Percentiles rank a stretch among this genome's conserved stretches.
phyloP scores from a whole-genome alignment of 92 coral and sea anemone genomes.

The Montipora capitata region DNA sequence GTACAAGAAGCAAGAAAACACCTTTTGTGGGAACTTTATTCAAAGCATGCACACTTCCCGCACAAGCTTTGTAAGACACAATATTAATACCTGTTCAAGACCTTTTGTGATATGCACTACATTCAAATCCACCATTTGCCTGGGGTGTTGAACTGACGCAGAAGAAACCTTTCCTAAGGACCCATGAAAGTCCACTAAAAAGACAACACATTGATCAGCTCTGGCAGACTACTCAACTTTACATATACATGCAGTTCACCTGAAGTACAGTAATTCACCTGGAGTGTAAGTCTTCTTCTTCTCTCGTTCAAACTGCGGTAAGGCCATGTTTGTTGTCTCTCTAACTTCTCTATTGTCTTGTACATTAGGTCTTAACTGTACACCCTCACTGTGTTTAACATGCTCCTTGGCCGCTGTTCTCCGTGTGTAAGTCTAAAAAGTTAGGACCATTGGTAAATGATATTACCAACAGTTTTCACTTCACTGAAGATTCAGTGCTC shows the following conservation, averaged over 20 bases:
- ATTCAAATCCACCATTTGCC: slow-evolving; percentile 89
- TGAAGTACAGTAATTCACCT: slow-evolving; percentile 52
- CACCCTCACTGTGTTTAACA: slow-evolving; percentile 84
- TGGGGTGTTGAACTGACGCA: slow-evolving; percentile 92
- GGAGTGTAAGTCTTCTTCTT: slow-evolving; percentile 87
- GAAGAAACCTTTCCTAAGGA: slow-evolving; percentile 94
- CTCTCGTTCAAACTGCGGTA: slow-evolving; percentile 93
- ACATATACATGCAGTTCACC: no score
- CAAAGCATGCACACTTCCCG: no score
- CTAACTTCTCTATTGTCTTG: slow-evolving; percentile 46
- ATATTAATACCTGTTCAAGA: slow-evolving; percentile 78
- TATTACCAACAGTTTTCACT: no score
- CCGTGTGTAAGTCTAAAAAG: slow-evolving; percentile 82
- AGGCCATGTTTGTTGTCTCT: slow-evolving; percentile 80
- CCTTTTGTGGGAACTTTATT: no score
- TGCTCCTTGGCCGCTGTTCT: slow-evolving; percentile 91
- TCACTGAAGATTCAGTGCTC: no score
- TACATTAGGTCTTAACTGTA: slow-evolving; percentile 58
- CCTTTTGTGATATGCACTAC: slow-evolving; percentile 72
- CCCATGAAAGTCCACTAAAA: slow-evolving; percentile 88
- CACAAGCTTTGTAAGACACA: not conserved
- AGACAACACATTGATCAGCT: not conserved
- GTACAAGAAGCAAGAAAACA: no score
- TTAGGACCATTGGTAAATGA: no score
- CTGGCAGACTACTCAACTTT: no score